Conservation (phyloP, 53 echinoderm and acorn worm genomes). For the Zoroaster sp. region DNA sequence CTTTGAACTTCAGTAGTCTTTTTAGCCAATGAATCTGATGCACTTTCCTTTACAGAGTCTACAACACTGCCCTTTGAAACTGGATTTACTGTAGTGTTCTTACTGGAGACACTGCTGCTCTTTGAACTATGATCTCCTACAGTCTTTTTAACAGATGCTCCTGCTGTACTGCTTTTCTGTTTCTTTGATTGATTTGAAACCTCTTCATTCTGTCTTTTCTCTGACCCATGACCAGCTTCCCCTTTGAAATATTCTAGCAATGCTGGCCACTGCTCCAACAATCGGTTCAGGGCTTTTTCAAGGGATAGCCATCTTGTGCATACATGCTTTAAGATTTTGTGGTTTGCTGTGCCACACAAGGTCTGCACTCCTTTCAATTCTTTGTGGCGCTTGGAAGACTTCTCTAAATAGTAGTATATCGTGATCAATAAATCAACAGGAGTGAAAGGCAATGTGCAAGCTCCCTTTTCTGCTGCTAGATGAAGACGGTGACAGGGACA, state of each 20-base stretch:
- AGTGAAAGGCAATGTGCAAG: constrained; percentile 19
- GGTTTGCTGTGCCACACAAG: constrained; percentile 17
- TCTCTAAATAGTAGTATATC: constrained; percentile 59
- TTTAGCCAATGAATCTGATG: background rate
- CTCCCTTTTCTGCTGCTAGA: constrained; percentile 65
- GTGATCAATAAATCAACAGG: constrained; percentile 51
- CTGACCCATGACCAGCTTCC: background rate
- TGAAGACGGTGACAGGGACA: constrained; percentile 63
- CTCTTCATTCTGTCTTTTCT: background rate
- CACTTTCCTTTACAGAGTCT: background rate
- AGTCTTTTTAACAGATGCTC: background rate
- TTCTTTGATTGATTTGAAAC: background rate
- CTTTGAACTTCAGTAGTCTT: background rate
- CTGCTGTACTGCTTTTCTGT: constrained; percentile 20
- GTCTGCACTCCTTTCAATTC: constrained; percentile 32
- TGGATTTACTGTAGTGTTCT: background rate
- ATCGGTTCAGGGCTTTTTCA: constrained; percentile 50
- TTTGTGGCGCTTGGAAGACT: constrained; percentile 56
- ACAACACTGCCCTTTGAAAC: background rate
- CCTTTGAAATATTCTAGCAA: constrained; percentile 43
- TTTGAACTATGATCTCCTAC: background rate
- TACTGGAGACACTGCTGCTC: background rate
- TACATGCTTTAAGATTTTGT: constrained; percentile 59
- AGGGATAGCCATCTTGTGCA: constrained; percentile 60
- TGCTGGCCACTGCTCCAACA: constrained; percentile 67